A percentile compares a stretch with the other conserved stretches of the same genome.
Evolutionary conservation across 2,797 vertebrate genomes (phyloP).

Genomic region (Vipera ursinii): DNA sequence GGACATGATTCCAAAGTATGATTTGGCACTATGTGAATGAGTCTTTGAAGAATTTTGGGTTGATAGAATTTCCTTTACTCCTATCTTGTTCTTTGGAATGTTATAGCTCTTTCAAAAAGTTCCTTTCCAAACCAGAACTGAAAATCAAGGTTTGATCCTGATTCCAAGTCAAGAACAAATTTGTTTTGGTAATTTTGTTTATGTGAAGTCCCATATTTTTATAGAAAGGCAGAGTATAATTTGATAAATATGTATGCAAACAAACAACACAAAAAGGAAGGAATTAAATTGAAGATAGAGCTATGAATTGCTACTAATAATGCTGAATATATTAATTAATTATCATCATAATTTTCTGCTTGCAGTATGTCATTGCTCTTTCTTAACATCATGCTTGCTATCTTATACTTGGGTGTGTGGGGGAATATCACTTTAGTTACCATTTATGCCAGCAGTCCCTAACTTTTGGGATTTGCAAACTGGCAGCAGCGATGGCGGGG

Average conservation of each 20-base stretch:
- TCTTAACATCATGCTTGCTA: not conserved
- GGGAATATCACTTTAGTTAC: not conserved
- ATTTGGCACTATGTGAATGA: not conserved
- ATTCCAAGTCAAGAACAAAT: not conserved
- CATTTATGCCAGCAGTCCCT: not conserved
- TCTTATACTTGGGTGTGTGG: not conserved
- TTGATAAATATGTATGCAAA: not conserved
- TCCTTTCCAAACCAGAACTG: not conserved
- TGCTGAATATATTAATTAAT: not conserved
- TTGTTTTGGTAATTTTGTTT: not conserved
- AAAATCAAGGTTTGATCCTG: not conserved
- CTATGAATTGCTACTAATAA: not conserved
- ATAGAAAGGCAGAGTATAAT: not conserved
- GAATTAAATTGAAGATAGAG: not conserved
- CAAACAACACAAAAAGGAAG: not conserved
- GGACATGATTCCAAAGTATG: not conserved
- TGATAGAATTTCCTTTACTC: not conserved
- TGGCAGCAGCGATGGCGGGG: too few relatives aligned
- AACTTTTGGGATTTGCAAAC: not conserved
- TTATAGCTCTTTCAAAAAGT: not conserved
- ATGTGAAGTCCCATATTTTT: not conserved
- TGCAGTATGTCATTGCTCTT: not conserved
- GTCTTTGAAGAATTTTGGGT: not conserved
- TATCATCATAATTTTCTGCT: not conserved
- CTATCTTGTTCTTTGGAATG: not conserved